Evolutionary conservation across 2,113 vertebrate genomes (phyloP).

Genomic region (Centropus bengalensis): DNA sequence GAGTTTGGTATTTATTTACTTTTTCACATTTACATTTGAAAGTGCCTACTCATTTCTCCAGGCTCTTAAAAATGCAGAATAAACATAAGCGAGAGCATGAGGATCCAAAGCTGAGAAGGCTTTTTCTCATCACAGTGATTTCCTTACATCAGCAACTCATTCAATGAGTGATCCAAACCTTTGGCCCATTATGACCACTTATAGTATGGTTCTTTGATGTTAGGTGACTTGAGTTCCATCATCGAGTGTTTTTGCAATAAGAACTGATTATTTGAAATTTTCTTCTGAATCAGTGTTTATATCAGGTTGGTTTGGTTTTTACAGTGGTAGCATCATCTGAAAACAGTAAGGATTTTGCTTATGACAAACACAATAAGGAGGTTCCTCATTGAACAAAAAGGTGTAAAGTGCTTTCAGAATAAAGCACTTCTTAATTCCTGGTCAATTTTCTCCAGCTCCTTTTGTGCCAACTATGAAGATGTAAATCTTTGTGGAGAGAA

Average conservation of each 20-base stretch:
- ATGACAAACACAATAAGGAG: not conserved
- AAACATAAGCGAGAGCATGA: conserved; percentile 20
- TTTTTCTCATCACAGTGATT: not conserved
- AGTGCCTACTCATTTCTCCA: conserved; percentile 36
- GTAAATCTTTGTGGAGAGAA: not conserved
- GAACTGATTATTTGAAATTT: not conserved
- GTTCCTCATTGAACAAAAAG: not conserved
- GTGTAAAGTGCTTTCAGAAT: not conserved
- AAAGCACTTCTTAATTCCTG: not conserved
- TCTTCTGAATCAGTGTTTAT: not conserved
- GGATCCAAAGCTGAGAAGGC: not conserved
- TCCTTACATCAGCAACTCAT: not conserved
- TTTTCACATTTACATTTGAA: conserved; percentile 65
- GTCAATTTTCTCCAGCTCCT: not conserved
- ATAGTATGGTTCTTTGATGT: fast-evolving
- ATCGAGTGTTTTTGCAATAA: not conserved
- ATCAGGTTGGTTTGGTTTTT: not conserved
- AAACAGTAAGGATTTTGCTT: not conserved
- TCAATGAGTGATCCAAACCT: not conserved
- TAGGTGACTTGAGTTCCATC: not conserved
- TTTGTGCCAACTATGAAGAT: not conserved
- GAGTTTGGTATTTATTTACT: conserved; percentile 57
- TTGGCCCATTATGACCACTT: not conserved
- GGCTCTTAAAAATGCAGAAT: conserved; percentile 37
- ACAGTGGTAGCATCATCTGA: not conserved